Conservation (phyloP, 1,140 invertebrate genomes). For the Listronotus oregonensis region DNA sequence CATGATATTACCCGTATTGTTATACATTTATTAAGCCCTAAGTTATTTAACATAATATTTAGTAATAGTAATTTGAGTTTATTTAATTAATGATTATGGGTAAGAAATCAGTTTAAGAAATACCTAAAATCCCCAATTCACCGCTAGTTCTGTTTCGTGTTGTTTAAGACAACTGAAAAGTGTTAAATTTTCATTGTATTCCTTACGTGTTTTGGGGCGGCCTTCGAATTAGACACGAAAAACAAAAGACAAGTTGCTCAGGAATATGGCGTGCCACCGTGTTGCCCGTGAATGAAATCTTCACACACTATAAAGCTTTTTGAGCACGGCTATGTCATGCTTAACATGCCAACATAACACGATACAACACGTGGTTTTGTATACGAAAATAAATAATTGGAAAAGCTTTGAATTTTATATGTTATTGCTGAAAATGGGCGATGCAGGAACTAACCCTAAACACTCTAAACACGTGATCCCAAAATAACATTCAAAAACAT, state of each 20-base stretch:
- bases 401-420: not conserved
- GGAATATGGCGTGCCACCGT: constrained; percentile 31
- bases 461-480: no score
- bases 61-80: no score
- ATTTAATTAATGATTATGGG: no score
- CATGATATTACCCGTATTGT: no score
- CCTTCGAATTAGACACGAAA: constrained; percentile 36
- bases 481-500: no score
- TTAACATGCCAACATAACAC: constrained; percentile 31
- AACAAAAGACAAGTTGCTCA: constrained; percentile 35
- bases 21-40: no score
- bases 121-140: no score
- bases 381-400: constrained; percentile 28
- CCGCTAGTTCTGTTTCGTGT: no score
- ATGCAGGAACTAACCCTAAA: no score
- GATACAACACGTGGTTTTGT: constrained; percentile 30
- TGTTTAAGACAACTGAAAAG: not conserved
- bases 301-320: constrained; percentile 35
- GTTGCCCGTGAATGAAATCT: constrained; percentile 35
- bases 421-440: no score
- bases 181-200: constrained; percentile 41
- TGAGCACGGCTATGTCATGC: constrained; percentile 32
- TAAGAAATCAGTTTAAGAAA: no score
- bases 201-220: constrained; percentile 39
- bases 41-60: no score